Evolutionary conservation across 2,797 vertebrate species (phyloP).

Genomic region (Adelosebastes latens): DNA sequence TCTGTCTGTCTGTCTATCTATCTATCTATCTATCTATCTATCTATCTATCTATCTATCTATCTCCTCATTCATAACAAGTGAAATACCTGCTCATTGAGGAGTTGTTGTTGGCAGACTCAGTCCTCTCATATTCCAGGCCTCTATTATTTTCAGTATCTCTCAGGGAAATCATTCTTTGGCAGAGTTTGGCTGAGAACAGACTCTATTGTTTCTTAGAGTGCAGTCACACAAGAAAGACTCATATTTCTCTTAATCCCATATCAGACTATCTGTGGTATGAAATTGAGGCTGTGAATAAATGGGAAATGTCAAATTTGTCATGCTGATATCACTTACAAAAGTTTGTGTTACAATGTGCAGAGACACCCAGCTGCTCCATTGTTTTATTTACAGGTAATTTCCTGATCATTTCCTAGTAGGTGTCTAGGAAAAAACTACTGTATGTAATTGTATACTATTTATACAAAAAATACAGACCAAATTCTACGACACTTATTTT

Average conservation of each 20-base stretch:
- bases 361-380: neutral
- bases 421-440: neutral
- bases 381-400: neutral
- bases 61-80: slow-evolving; percentile 6
- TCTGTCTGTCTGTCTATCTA: neutral
- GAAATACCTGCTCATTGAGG: slow-evolving; percentile 8
- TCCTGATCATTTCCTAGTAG: neutral
- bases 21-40: neutral
- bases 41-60: neutral
- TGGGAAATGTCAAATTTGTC: slow-evolving; percentile 59
- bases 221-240: slow-evolving; percentile 43
- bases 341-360: neutral
- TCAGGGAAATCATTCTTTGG: slow-evolving; percentile 47
- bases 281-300: slow-evolving; percentile 44
- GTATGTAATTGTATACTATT: neutral
- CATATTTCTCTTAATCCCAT: slow-evolving; percentile 57
- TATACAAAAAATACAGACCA: neutral
- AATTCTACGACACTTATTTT: neutral
- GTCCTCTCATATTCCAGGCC: slow-evolving; percentile 46
- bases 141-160: slow-evolving; percentile 48
- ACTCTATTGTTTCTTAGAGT: slow-evolving; percentile 56
- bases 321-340: slow-evolving; percentile 35
- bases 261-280: slow-evolving; percentile 45
- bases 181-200: slow-evolving; percentile 39
- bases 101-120: slow-evolving; percentile 32